phyloP scores from a whole-genome alignment of 2,888 invertebrate species.

The Drosophila kuntzei region DNA sequence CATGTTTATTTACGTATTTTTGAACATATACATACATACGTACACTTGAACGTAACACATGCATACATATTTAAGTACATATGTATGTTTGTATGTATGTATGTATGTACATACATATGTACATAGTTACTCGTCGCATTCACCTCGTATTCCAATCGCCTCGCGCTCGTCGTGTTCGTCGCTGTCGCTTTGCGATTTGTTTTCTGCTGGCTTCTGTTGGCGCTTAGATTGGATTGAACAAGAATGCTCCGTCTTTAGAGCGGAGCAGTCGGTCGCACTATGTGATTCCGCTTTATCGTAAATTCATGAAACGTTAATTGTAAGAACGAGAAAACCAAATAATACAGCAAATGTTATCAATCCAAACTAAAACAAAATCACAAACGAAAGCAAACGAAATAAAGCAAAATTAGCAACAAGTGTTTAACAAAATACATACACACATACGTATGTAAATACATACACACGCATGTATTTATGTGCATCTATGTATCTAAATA shows the following conservation, averaged over 20 bases:
- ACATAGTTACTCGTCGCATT: slow-evolving; percentile 53
- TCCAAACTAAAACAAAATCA: slow-evolving; percentile 15
- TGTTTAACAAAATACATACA: slow-evolving; percentile 31
- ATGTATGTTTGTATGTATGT: slow-evolving; percentile 11
- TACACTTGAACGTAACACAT: too few species aligned
- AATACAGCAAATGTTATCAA: slow-evolving; percentile 15
- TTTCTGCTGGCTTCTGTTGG: slow-evolving; percentile 45
- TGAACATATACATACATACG: background rate
- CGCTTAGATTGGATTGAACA: slow-evolving; percentile 59
- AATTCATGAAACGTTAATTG: slow-evolving; percentile 38
- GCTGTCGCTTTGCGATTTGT: slow-evolving; percentile 38
- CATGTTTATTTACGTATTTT: slow-evolving; percentile 14
- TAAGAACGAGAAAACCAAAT: slow-evolving; percentile 19
- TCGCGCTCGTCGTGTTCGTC: slow-evolving; percentile 45
- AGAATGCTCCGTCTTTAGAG: slow-evolving; percentile 68
- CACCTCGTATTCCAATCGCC: slow-evolving; percentile 49
- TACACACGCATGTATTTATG: background rate
- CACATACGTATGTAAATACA: slow-evolving; percentile 20
- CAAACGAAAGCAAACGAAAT: slow-evolving; percentile 10
- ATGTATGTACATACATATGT: slow-evolving; percentile 14
- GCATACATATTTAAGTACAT: slow-evolving; percentile 24
- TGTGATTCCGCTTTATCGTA: slow-evolving; percentile 46
- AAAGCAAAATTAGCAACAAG: slow-evolving; percentile 50
- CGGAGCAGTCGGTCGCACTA: slow-evolving; percentile 64
- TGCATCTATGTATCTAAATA: background rate